Evolutionary conservation across 2,888 invertebrate species (phyloP).

Genomic region (Sesamia inferens): DNA sequence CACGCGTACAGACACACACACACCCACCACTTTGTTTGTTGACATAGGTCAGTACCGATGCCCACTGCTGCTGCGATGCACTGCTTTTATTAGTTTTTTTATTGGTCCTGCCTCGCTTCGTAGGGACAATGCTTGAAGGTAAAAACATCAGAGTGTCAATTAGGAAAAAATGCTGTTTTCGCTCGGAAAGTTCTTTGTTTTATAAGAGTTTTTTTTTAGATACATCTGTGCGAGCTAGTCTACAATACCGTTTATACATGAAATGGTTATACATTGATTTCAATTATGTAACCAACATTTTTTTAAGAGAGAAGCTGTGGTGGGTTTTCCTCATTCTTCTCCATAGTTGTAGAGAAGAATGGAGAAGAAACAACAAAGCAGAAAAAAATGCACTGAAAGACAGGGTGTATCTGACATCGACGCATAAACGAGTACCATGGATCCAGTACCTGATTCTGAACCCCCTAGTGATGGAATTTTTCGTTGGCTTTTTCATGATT

Average conservation of each 20-base stretch:
- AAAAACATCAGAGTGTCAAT: constrained; percentile 54
- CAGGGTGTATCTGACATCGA: too few relatives aligned
- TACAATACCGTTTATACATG: too few relatives aligned
- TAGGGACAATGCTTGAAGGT: constrained; percentile 56
- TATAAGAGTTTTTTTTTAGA: constrained; percentile 3
- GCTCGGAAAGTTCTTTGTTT: constrained; percentile 9
- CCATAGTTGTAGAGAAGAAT: too few relatives aligned
- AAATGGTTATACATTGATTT: too few relatives aligned
- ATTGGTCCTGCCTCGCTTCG: constrained; percentile 60
- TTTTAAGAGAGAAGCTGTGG: background rate
- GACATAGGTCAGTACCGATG: constrained; percentile 87
- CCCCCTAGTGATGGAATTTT: too few relatives aligned
- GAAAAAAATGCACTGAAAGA: background rate
- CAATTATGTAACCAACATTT: background rate
- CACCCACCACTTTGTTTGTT: constrained; percentile 75
- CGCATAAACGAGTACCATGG: too few relatives aligned
- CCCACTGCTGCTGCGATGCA: constrained; percentile 65
- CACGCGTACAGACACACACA: constrained; percentile 63
- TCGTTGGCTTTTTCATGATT: too few relatives aligned
- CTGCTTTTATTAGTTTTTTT: constrained; percentile 76
- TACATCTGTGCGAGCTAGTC: background rate
- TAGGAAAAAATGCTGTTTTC: constrained; percentile 55
- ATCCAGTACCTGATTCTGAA: too few relatives aligned
- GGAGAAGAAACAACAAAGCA: too few relatives aligned
- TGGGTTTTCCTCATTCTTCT: too few relatives aligned